Evolutionary conservation across 2,797 vertebrate genomes (phyloP).

Genomic region (Xenentodon cancila): DNA sequence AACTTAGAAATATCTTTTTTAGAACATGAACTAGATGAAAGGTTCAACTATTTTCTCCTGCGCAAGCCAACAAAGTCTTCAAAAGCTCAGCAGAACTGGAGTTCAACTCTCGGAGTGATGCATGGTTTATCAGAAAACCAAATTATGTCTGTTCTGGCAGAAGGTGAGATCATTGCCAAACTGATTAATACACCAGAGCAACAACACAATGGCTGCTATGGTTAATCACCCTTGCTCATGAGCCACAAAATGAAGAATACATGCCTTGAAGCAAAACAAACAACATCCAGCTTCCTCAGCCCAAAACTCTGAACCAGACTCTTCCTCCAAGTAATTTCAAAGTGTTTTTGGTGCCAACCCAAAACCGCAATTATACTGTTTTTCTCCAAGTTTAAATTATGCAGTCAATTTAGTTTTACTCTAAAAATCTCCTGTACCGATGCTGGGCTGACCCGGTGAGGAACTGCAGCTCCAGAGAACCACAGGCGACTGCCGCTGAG

Average conservation of each 20-base stretch:
- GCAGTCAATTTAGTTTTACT: conserved; percentile 60
- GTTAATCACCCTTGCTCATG: conserved; percentile 11
- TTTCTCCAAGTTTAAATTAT: conserved; percentile 66
- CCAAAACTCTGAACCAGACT: conserved; percentile 36
- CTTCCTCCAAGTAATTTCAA: conserved; percentile 45
- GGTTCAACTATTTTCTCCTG: no score
- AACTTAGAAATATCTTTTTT: not conserved
- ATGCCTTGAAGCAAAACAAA: conserved; percentile 37
- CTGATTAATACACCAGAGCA: conserved; percentile 30
- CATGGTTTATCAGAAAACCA: conserved; percentile 50
- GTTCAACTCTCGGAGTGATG: conserved; percentile 52
- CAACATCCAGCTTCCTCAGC: conserved; percentile 41
- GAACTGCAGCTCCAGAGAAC: conserved; percentile 10
- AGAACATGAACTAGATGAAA: no score
- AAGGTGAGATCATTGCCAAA: conserved; percentile 29
- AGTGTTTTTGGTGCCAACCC: conserved; percentile 41
- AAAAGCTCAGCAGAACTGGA: conserved; percentile 45
- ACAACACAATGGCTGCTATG: conserved; percentile 10
- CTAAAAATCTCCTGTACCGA: conserved; percentile 30
- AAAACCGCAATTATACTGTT: conserved; percentile 65
- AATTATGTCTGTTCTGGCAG: conserved; percentile 36
- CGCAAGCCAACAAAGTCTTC: conserved; percentile 12
- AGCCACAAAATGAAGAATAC: conserved; percentile 3
- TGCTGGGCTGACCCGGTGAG: conserved; percentile 41
- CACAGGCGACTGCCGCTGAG: not conserved